phyloP scores from a whole-genome alignment of 2,113 vertebrate genomes.

The Ranitomeya variabilis region DNA sequence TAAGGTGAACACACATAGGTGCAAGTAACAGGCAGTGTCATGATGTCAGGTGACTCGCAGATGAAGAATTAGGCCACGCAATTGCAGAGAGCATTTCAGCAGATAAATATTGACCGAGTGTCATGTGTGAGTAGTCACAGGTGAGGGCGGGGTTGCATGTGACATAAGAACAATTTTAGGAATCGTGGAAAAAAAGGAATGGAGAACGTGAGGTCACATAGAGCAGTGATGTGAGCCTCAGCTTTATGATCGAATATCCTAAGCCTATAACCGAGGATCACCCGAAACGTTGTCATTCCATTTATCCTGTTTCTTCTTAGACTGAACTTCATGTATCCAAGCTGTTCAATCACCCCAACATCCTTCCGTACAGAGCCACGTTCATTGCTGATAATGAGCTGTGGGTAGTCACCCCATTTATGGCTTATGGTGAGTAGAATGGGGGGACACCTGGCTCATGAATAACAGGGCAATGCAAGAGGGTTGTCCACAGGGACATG shows the following conservation, averaged over 20 bases:
- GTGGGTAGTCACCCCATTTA: constrained; percentile 96
- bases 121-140: not conserved
- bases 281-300: not conserved
- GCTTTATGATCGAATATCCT: not conserved
- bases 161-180: not conserved
- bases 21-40: not conserved
- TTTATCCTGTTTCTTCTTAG: constrained; percentile 64
- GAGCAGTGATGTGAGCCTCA: not conserved
- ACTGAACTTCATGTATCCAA: constrained; percentile 94
- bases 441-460: not conserved
- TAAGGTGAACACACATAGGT: constrained; percentile 61
- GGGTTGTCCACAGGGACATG: too few species aligned
- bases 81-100: not conserved
- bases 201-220: not conserved
- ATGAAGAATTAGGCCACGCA: not conserved
- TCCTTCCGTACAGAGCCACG: constrained; percentile 92
- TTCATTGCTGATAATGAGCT: constrained; percentile 95
- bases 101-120: not conserved
- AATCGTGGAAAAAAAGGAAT: not conserved
- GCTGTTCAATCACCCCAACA: constrained; percentile 92
- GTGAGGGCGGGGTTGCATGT: not conserved
- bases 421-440: constrained; percentile 90
- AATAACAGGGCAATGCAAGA: not conserved
- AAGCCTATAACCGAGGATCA: not conserved
- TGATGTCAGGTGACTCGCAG: not conserved